Evolutionary conservation across 1,140 invertebrate species (phyloP).

Genomic region (Paramacrobiotus metropolitanus): DNA sequence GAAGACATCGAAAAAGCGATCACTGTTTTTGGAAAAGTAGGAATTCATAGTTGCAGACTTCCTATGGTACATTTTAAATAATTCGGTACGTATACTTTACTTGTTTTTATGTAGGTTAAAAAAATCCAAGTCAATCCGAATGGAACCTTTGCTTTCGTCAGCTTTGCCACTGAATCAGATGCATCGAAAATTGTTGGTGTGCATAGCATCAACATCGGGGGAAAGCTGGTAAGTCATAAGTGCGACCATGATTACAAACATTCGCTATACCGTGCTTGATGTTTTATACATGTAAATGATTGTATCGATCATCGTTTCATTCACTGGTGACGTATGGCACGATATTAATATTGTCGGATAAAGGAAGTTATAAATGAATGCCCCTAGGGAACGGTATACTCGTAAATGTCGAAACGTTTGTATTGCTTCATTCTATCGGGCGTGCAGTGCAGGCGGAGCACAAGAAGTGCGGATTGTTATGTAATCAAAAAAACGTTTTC

Average conservation of each 20-base stretch:
- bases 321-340: too few species aligned
- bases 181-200: neutral
- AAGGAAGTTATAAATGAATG: neutral
- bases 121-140: neutral
- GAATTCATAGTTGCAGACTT: neutral
- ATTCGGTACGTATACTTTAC: neutral
- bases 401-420: too few species aligned
- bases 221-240: neutral
- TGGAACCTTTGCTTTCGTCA: neutral
- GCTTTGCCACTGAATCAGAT: neutral
- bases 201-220: neutral
- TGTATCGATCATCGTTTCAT: too few species aligned
- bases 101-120: neutral
- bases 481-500: too few species aligned
- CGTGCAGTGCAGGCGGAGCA: too few species aligned
- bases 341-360: too few species aligned
- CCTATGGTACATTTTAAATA: neutral
- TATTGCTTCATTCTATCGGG: too few species aligned
- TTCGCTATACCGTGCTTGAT: too few species aligned
- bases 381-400: neutral
- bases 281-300: too few species aligned
- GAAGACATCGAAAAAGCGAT: constrained; percentile 2
- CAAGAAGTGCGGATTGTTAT: too few species aligned
- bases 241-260: too few species aligned
- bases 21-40: neutral